A percentile compares a stretch with the other conserved stretches of the same genome.
These are phyloP conservation scores for Drosophila quinaria DNA, from an alignment of 2,888 invertebrate genomes.

Conservation along the genomic window DNA sequence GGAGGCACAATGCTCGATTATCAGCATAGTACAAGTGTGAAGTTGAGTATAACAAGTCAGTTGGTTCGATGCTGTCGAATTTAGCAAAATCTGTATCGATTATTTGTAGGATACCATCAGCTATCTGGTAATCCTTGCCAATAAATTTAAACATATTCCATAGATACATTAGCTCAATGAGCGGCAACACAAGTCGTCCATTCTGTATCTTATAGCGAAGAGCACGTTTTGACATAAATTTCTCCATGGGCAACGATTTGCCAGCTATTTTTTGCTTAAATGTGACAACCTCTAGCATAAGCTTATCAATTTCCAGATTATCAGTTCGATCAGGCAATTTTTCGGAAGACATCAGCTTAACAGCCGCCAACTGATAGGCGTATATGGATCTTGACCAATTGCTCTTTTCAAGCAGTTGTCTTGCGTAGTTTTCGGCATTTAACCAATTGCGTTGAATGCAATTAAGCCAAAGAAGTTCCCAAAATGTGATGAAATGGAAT, in stretches of 20 bases:
- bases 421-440: slow-evolving; percentile 91
- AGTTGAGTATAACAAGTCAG: not conserved
- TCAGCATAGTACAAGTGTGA: slow-evolving; percentile 87
- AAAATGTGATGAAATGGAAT: slow-evolving; percentile 96
- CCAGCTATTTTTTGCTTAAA: slow-evolving; percentile 97
- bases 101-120: slow-evolving; percentile 88
- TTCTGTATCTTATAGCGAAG: slow-evolving; percentile 92
- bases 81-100: slow-evolving; percentile 87
- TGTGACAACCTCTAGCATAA: slow-evolving; percentile 91
- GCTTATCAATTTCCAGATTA: slow-evolving; percentile 86
- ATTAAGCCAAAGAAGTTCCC: slow-evolving; percentile 97
- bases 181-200: slow-evolving; percentile 91
- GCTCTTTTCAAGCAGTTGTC: slow-evolving; percentile 90
- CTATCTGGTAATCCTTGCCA: slow-evolving; percentile 89
- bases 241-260: slow-evolving; percentile 98
- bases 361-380: slow-evolving; percentile 94
- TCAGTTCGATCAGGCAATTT: slow-evolving; percentile 54
- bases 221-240: slow-evolving; percentile 95
- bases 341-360: slow-evolving; percentile 91
- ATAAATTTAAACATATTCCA: slow-evolving; percentile 97
- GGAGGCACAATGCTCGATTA: slow-evolving; percentile 90
- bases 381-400: slow-evolving; percentile 97
- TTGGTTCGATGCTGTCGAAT: slow-evolving; percentile 39
- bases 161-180: slow-evolving; percentile 94
- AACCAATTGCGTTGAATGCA: slow-evolving; percentile 88